Conservation (phyloP, 2,113 vertebrate species). For the Myxocyprinus asiaticus region DNA sequence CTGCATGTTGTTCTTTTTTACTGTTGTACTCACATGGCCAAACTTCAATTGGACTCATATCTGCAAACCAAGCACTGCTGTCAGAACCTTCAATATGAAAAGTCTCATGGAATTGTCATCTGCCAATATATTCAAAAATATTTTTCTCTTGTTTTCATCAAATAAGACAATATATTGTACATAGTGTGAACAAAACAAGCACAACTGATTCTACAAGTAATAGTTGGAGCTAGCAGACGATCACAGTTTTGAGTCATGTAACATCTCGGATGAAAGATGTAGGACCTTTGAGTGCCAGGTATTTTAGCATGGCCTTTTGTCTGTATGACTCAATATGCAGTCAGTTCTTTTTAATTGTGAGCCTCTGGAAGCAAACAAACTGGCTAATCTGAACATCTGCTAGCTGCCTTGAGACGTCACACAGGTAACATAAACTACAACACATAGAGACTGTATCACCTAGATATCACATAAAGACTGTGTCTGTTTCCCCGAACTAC, state of each 20-base stretch:
- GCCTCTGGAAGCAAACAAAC: neutral
- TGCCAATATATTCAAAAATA: neutral
- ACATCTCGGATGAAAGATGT: neutral
- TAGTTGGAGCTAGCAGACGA: neutral
- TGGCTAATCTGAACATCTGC: too few species aligned
- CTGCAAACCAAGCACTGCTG: neutral
- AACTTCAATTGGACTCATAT: constrained; percentile 1
- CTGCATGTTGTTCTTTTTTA: constrained; percentile 21
- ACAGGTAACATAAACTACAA: too few species aligned
- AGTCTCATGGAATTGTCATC: too few species aligned
- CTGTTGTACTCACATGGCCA: constrained; percentile 12
- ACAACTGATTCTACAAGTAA: too few species aligned
- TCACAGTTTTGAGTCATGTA: neutral
- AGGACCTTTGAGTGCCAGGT: neutral
- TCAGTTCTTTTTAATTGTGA: constrained; percentile 10
- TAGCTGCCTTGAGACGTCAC: too few species aligned
- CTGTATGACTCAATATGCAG: neutral
- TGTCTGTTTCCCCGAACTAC: too few species aligned
- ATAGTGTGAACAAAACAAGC: too few species aligned
- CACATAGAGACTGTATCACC: too few species aligned
- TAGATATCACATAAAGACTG: too few species aligned
- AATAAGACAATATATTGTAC: neutral
- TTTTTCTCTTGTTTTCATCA: neutral
- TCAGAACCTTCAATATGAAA: neutral
- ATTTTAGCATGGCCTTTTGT: constrained; percentile 8